Evolutionary conservation across 2,888 invertebrate genomes (phyloP).

Genomic region (Willowsia nigromaculata): DNA sequence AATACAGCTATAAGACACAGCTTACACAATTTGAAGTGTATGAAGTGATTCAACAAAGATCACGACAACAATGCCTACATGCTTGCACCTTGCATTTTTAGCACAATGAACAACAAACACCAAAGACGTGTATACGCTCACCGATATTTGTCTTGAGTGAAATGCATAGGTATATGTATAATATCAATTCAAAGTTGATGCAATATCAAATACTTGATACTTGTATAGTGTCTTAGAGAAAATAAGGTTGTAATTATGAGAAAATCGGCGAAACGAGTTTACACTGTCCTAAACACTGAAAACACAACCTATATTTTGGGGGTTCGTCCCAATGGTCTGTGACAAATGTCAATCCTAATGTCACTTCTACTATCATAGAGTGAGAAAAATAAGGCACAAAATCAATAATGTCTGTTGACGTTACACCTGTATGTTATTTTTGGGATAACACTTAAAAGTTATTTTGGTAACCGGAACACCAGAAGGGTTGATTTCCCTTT

Average conservation of each 20-base stretch:
- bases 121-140: too few relatives aligned
- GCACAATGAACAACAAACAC: not conserved
- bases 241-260: not conserved
- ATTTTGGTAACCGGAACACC: constrained; percentile 57
- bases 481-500: constrained; percentile 54
- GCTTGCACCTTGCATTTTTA: not conserved
- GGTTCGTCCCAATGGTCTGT: too few relatives aligned
- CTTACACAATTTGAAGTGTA: not conserved
- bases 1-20: too few relatives aligned
- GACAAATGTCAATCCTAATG: too few relatives aligned
- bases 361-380: not conserved
- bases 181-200: not conserved
- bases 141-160: too few relatives aligned
- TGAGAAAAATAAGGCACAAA: not conserved
- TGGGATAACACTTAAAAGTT: not conserved
- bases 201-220: not conserved
- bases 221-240: not conserved
- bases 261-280: not conserved
- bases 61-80: not conserved
- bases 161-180: too few relatives aligned
- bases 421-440: not conserved
- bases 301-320: too few relatives aligned
- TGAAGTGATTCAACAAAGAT: not conserved
- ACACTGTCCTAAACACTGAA: not conserved
- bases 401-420: not conserved